A percentile compares a stretch with the other conserved stretches of the same genome.
phyloP scores from a whole-genome alignment of 1,140 invertebrate species.

The Orchesella cincta region DNA sequence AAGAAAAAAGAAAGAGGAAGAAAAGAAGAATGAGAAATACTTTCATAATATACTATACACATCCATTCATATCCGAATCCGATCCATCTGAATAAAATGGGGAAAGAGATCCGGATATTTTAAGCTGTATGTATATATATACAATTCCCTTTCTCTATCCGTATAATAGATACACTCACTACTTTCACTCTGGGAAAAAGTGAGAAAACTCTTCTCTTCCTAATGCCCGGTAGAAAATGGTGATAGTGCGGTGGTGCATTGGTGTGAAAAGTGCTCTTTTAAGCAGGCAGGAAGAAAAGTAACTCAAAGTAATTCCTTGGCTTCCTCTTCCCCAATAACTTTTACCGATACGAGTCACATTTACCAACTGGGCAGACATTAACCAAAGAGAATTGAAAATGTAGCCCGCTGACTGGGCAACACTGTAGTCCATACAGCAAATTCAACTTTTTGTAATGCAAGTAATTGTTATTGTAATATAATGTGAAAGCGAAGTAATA shows the following conservation, averaged over 20 bases:
- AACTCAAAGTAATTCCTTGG: constrained; percentile 17
- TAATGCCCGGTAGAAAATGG: constrained; percentile 6
- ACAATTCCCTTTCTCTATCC: neutral
- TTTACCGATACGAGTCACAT: neutral
- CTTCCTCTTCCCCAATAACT: constrained; percentile 22
- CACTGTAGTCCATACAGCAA: too few species aligned
- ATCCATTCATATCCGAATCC: constrained; percentile 25
- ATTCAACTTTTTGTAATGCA: too few species aligned
- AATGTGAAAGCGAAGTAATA: too few species aligned
- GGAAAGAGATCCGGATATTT: constrained; percentile 24
- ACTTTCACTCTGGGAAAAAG: neutral
- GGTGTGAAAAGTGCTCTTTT: constrained; percentile 26
- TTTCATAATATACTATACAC: too few species aligned
- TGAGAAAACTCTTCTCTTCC: neutral
- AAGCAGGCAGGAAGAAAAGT: constrained; percentile 13
- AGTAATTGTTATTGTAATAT: too few species aligned
- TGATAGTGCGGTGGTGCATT: neutral
- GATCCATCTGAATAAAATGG: constrained; percentile 25
- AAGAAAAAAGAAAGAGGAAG: constrained; percentile 25
- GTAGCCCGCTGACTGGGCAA: too few species aligned
- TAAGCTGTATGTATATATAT: neutral
- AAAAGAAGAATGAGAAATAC: constrained; percentile 22
- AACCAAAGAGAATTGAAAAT: too few species aligned
- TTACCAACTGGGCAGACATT: too few species aligned
- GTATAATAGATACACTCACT: neutral